Percentiles rank a stretch among this genome's conserved stretches.
phyloP scores from a whole-genome alignment of 2,113 vertebrate genomes.

The Megaleporinus macrocephalus region DNA sequence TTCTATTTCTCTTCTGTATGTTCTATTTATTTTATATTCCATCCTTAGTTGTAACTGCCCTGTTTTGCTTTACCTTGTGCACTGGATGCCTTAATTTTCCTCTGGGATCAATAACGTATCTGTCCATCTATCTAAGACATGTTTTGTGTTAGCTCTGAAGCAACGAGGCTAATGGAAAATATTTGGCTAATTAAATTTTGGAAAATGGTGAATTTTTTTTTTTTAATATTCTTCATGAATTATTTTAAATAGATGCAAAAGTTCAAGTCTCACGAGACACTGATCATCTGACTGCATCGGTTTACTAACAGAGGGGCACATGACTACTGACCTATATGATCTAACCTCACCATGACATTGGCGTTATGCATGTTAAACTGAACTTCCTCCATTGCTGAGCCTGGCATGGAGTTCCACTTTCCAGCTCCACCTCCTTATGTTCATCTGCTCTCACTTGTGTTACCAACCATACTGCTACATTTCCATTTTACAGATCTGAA shows the following conservation, averaged over 20 bases:
- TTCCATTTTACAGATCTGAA: not conserved
- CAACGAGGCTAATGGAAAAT: no score
- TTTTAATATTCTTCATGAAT: no score
- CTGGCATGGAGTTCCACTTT: not conserved
- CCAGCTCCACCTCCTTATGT: not conserved
- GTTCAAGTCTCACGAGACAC: not conserved
- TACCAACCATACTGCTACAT: not conserved
- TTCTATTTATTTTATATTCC: no score
- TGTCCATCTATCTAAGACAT: no score
- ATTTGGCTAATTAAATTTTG: no score
- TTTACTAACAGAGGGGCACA: not conserved
- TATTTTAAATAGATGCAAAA: not conserved
- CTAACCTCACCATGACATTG: not conserved
- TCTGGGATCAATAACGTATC: no score
- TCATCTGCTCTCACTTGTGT: not conserved
- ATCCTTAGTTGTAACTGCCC: no score
- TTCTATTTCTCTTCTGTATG: no score
- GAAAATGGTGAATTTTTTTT: no score
- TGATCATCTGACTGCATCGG: conserved; percentile 20
- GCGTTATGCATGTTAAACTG: not conserved
- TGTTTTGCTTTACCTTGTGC: no score
- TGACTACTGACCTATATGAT: not conserved
- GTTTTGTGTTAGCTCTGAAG: no score
- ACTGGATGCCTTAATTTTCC: no score
- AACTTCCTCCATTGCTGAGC: not conserved